Evolutionary conservation across 1,140 invertebrate genomes (phyloP).

Genomic region (Pseudomyrmex pallidus): DNA sequence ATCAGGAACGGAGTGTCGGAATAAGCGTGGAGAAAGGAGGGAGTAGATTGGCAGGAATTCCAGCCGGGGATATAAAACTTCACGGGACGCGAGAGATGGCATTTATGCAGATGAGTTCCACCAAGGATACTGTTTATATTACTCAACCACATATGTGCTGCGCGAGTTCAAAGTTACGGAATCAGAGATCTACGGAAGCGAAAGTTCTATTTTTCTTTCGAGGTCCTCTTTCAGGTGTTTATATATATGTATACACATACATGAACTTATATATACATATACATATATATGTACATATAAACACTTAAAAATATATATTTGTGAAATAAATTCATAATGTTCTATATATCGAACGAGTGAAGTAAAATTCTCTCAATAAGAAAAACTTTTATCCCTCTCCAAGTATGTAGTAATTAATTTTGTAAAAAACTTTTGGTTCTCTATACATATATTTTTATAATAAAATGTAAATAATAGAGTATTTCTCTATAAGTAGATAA

Average conservation of each 20-base stretch:
- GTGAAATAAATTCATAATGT: no score
- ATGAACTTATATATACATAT: no score
- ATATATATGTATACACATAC: background rate
- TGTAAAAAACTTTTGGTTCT: no score
- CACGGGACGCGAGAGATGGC: background rate
- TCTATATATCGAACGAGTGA: no score
- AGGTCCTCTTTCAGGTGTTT: background rate
- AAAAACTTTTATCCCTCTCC: no score
- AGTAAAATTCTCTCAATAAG: no score
- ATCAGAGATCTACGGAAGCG: slow-evolving; percentile 4
- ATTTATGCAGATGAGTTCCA: slow-evolving; percentile 31
- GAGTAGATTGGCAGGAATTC: slow-evolving; percentile 43
- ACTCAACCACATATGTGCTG: background rate
- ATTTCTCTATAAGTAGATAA: background rate
- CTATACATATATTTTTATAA: background rate
- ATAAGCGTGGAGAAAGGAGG: slow-evolving; percentile 3
- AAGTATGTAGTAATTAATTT: no score
- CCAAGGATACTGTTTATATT: slow-evolving; percentile 25
- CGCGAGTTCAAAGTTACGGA: background rate
- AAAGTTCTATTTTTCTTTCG: background rate
- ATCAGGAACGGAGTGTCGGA: slow-evolving; percentile 46
- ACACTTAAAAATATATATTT: no score
- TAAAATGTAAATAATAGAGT: background rate
- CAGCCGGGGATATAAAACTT: slow-evolving; percentile 22
- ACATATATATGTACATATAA: no score